A percentile compares a stretch with the other conserved stretches of the same genome.
Evolutionary conservation across 2,113 vertebrate species (phyloP).

Genomic region (Zapornia atra): DNA sequence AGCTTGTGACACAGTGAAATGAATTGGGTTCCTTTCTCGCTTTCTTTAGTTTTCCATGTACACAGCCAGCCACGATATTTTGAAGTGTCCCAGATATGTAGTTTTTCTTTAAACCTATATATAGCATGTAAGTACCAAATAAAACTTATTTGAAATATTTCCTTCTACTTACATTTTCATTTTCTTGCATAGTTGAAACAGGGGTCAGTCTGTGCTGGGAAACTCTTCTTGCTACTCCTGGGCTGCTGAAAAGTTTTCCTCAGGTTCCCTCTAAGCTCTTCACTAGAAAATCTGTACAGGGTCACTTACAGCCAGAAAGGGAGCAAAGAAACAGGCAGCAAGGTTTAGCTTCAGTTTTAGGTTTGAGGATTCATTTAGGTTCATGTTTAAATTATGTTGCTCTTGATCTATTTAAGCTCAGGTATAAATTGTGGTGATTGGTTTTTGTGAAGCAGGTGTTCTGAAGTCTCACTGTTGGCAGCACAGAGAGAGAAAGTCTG

Average conservation of each 20-base stretch:
- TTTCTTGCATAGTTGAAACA: neutral
- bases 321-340: neutral
- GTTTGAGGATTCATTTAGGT: neutral
- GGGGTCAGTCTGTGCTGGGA: neutral
- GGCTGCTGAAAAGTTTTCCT: neutral
- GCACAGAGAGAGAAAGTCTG: neutral
- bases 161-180: slow-evolving; percentile 46
- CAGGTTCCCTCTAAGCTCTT: neutral
- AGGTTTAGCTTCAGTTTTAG: neutral
- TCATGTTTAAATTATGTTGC: neutral
- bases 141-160: slow-evolving; percentile 75
- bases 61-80: slow-evolving; percentile 75
- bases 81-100: slow-evolving; percentile 71
- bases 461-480: neutral
- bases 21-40: slow-evolving; percentile 50
- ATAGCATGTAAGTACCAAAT: slow-evolving; percentile 82
- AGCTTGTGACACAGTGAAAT: slow-evolving; percentile 59
- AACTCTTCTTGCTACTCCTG: neutral
- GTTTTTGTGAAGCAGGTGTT: neutral
- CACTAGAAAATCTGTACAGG: neutral
- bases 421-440: neutral
- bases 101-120: slow-evolving; percentile 77
- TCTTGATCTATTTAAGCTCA: neutral
- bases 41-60: slow-evolving; percentile 75
- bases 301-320: neutral